Percentiles rank a stretch among this genome's conserved stretches.
phyloP scores from a whole-genome alignment of 2,888 invertebrate genomes.

The Gordius sp. region DNA sequence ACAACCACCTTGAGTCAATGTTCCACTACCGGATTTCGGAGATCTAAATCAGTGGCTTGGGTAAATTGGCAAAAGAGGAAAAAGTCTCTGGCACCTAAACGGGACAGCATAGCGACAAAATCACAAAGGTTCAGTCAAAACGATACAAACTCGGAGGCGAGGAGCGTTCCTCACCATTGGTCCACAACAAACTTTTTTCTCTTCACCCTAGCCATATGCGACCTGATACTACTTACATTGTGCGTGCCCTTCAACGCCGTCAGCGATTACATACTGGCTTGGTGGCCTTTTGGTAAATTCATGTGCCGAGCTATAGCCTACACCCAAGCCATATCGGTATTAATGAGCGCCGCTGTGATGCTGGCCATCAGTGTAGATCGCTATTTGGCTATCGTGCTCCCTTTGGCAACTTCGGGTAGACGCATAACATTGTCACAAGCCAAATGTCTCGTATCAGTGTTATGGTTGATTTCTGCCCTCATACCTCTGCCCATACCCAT shows the following conservation, averaged over 20 bases:
- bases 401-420: not conserved
- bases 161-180: too few species aligned
- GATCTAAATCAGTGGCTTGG: too few species aligned
- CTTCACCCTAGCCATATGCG: constrained; percentile 25
- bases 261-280: constrained; percentile 24
- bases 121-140: too few species aligned
- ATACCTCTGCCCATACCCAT: not conserved
- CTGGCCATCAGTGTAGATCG: not conserved
- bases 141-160: too few species aligned
- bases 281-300: constrained; percentile 26
- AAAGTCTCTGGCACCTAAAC: too few species aligned
- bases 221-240: constrained; percentile 25
- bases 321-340: not conserved
- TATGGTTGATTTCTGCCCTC: not conserved
- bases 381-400: not conserved
- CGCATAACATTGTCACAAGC: not conserved
- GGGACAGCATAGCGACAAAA: too few species aligned
- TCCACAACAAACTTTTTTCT: constrained; percentile 26
- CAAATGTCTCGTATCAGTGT: not conserved
- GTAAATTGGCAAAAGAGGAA: too few species aligned
- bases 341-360: not conserved
- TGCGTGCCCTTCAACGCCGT: constrained; percentile 27
- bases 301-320: constrained; percentile 21
- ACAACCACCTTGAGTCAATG: too few species aligned
- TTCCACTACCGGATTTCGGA: too few species aligned